These are phyloP conservation scores for Camponotus fellah DNA, from an alignment of 2,888 invertebrate genomes.

Conservation along the genomic window DNA sequence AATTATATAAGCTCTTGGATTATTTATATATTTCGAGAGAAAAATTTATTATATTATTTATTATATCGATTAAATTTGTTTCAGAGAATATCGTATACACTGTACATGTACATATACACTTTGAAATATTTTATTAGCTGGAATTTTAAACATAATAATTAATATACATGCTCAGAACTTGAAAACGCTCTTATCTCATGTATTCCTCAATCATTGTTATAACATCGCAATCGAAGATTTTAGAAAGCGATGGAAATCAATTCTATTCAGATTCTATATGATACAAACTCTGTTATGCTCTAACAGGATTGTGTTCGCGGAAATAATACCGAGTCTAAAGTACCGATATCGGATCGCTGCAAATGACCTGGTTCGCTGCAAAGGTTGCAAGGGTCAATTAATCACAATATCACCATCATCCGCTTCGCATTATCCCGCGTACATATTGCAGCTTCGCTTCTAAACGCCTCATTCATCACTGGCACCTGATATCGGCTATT, in stretches of 20 bases:
- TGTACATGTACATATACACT: background rate
- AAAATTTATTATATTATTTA: background rate
- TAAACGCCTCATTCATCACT: constrained; percentile 60
- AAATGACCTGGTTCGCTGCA: constrained; percentile 50
- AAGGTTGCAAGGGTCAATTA: constrained; percentile 60
- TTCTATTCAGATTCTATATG: constrained; percentile 14
- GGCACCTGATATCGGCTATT: constrained; percentile 60
- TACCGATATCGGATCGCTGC: constrained; percentile 47
- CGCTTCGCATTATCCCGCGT: constrained; percentile 51
- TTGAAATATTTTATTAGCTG: background rate
- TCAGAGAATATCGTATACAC: background rate
- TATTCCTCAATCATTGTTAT: constrained; percentile 45
- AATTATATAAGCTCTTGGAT: background rate
- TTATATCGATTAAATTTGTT: background rate
- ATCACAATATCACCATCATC: constrained; percentile 61
- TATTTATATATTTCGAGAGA: background rate
- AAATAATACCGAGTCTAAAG: constrained; percentile 42
- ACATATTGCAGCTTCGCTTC: constrained; percentile 31
- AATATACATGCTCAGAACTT: background rate
- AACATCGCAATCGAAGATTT: constrained; percentile 18
- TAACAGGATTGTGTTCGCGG: constrained; percentile 22
- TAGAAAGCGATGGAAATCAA: constrained; percentile 37
- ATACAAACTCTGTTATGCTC: constrained; percentile 18
- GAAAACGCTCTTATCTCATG: background rate
- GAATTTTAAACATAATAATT: background rate